phyloP scores from a whole-genome alignment of 2,113 vertebrate species.

The Dolichallabes microphthalmus region DNA sequence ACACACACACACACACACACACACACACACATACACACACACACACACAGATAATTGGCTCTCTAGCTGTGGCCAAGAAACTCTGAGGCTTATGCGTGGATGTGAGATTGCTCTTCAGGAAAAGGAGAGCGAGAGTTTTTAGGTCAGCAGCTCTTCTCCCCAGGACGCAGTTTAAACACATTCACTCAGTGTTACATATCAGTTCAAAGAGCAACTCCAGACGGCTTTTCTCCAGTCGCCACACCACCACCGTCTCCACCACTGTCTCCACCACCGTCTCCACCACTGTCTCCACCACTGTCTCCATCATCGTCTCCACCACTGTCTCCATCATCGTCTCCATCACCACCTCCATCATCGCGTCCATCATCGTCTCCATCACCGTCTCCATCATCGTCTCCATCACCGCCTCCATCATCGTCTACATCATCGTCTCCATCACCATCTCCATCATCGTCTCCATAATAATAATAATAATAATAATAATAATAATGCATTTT shows the following conservation, averaged over 20 bases:
- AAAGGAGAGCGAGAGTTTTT: background rate
- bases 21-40: background rate
- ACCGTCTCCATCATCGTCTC: too few species aligned
- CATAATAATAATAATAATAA: too few species aligned
- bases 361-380: too few species aligned
- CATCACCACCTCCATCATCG: too few species aligned
- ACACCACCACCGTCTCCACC: background rate
- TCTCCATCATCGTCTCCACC: too few species aligned
- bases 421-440: too few species aligned
- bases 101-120: constrained; percentile 21
- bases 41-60: constrained; percentile 39
- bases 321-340: too few species aligned
- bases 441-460: too few species aligned
- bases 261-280: too few species aligned
- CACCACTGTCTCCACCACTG: too few species aligned
- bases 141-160: background rate
- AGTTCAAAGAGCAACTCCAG: background rate
- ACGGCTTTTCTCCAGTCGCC: background rate
- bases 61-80: constrained; percentile 24
- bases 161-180: background rate
- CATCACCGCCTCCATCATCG: too few species aligned
- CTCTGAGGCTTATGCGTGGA: constrained; percentile 24
- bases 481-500: too few species aligned
- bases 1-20: background rate
- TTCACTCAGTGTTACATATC: background rate